These are phyloP conservation scores for Tridacna crocea DNA, from an alignment of 2,888 invertebrate genomes.

Conservation along the genomic window DNA sequence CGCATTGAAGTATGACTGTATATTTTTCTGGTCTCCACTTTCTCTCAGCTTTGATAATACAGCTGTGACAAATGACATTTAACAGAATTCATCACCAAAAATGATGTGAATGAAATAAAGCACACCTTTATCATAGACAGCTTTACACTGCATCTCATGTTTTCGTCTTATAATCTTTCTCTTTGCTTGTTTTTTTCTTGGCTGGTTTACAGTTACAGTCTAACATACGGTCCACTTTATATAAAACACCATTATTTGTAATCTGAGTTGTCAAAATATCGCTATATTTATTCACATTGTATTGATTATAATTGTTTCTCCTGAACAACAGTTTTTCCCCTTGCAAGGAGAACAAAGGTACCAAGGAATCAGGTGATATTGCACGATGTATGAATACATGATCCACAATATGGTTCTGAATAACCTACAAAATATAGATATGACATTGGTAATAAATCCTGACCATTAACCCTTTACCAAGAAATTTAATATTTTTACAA, in stretches of 20 bases:
- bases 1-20: too few species aligned
- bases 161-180: not conserved
- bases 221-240: conserved; percentile 72
- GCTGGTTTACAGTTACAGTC: conserved; percentile 37
- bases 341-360: conserved; percentile 65
- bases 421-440: conserved; percentile 76
- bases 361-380: conserved; percentile 57
- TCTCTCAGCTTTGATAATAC: too few species aligned
- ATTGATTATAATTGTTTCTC: conserved; percentile 45
- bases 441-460: not conserved
- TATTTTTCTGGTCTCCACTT: too few species aligned
- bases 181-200: not conserved
- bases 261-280: conserved; percentile 60
- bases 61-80: too few species aligned
- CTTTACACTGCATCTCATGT: too few species aligned
- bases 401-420: conserved; percentile 84
- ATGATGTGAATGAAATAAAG: too few species aligned
- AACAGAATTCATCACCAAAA: too few species aligned
- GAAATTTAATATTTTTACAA: not conserved
- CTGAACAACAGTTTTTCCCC: conserved; percentile 65
- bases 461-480: not conserved
- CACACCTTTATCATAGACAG: too few species aligned
- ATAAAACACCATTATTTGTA: conserved; percentile 71
- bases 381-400: conserved; percentile 64
- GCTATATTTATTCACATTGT: conserved; percentile 66